phyloP scores from a whole-genome alignment of 2,888 invertebrate genomes.

The Eremobia ochroleuca region DNA sequence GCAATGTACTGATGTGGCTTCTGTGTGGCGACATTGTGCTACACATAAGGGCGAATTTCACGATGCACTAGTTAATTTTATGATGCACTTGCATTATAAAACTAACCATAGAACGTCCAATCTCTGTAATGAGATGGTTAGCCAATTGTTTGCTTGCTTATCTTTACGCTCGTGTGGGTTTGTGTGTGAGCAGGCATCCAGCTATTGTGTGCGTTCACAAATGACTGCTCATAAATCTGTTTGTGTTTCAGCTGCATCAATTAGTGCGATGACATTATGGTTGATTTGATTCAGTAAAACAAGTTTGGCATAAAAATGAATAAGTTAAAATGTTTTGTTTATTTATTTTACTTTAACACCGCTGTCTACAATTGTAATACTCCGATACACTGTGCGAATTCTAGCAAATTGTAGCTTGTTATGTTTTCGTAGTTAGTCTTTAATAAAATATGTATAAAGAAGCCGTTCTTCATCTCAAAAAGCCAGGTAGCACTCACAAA shows the following conservation, averaged over 20 bases:
- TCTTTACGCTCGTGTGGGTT: slow-evolving; percentile 44
- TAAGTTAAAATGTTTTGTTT: background rate
- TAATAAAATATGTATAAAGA: background rate
- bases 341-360: background rate
- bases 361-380: background rate
- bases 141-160: slow-evolving; percentile 28
- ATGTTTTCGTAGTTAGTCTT: background rate
- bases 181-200: slow-evolving; percentile 14
- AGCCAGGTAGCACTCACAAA: background rate
- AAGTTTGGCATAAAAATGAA: background rate
- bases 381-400: background rate
- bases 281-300: background rate
- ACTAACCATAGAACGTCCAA: background rate
- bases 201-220: slow-evolving; percentile 1
- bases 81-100: background rate
- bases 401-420: background rate
- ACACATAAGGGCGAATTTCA: background rate
- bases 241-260: background rate
- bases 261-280: background rate
- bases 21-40: background rate
- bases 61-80: background rate
- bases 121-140: slow-evolving; percentile 8
- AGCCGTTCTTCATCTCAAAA: background rate
- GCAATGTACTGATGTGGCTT: background rate
- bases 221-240: background rate